Evolutionary conservation across 2,797 vertebrate species (phyloP).

Genomic region (Tokudaia tokunoshimensis): DNA sequence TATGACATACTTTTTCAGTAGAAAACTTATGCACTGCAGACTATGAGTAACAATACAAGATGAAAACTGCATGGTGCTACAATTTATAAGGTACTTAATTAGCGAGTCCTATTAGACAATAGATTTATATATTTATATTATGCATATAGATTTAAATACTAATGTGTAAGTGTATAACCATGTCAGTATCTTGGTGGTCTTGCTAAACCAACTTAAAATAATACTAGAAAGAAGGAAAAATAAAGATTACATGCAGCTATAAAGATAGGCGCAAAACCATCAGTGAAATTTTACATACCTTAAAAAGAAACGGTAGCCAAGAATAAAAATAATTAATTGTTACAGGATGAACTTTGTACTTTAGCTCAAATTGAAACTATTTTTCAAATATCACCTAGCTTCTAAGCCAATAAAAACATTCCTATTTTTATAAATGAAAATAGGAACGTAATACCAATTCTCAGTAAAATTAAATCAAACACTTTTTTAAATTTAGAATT

Average conservation of each 20-base stretch:
- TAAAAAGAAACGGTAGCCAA: constrained; percentile 91
- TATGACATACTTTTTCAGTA: constrained; percentile 88
- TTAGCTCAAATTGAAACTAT: constrained; percentile 70
- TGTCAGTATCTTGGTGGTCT: constrained; percentile 78
- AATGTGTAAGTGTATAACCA: constrained; percentile 80
- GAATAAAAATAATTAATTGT: constrained; percentile 86
- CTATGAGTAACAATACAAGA: constrained; percentile 83
- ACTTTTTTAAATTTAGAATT: constrained; percentile 46
- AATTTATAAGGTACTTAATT: constrained; percentile 82
- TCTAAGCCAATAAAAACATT: constrained; percentile 72
- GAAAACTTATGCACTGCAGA: constrained; percentile 86
- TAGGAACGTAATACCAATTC: constrained; percentile 65
- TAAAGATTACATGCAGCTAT: constrained; percentile 89
- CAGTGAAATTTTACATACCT: constrained; percentile 92
- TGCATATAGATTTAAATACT: constrained; percentile 78
- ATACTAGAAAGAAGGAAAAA: constrained; percentile 75
- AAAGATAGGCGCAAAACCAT: constrained; percentile 85
- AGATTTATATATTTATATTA: constrained; percentile 75
- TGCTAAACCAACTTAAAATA: constrained; percentile 83
- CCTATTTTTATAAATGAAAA: constrained; percentile 72
- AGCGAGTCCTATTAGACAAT: constrained; percentile 78
- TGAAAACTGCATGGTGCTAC: constrained; percentile 80
- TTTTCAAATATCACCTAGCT: constrained; percentile 73
- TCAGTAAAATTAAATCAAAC: constrained; percentile 64
- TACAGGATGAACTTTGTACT: constrained; percentile 84